Evolutionary conservation across 2,888 invertebrate species (phyloP), one percentile per base, ranked within the genome.

Genomic region (Poecilobothrus nobilitatus): DNA sequence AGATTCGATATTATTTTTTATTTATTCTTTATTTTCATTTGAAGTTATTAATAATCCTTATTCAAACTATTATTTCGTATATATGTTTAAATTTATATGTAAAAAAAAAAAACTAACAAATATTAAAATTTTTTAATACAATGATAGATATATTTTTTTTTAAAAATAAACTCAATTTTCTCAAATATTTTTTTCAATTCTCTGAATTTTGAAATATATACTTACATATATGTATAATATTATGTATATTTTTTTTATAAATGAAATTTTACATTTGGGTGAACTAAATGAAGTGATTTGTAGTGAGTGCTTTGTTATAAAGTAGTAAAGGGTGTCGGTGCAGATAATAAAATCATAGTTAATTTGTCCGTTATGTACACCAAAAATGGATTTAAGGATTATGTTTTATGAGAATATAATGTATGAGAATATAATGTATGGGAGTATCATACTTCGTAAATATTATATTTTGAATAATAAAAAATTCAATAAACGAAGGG

Each of bases 61-160:
- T 53, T 53, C 53, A 53, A 53, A 53, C 53, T 53, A 53, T 53
- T 53, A 53, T 53, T 18, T 53, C n/a, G 18, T 53, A 53, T 53
- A 53, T 18, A 53, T 8, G n/a, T n/a, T n/a, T n/a, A n/a, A n/a
- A n/a, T n/a, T n/a, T 10, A 8, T 37, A 12, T 18, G 53, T 53
- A 53, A 6, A 18, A n/a, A 18, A n/a, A 18, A 53, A 18, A 18
- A 18, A 53, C 18, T n/a, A 18, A 18, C 15, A n/a, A 18, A n/a
- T 53, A 53, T 53, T 18, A 53, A 53, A 41, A 15, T 41, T 41
- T 41, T 41, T 41, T 41, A 41, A 15, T 44, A 44, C 44, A 44
- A 53, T 8, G 53, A 53, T 53, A 53, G 2, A 53, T 18, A 4
- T 6, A 44, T 53, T 12, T 9, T 53, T 15, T 2, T 53, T 53